Conservation (phyloP, 1,140 invertebrate genomes). For the Leguminivora glycinivorella region DNA sequence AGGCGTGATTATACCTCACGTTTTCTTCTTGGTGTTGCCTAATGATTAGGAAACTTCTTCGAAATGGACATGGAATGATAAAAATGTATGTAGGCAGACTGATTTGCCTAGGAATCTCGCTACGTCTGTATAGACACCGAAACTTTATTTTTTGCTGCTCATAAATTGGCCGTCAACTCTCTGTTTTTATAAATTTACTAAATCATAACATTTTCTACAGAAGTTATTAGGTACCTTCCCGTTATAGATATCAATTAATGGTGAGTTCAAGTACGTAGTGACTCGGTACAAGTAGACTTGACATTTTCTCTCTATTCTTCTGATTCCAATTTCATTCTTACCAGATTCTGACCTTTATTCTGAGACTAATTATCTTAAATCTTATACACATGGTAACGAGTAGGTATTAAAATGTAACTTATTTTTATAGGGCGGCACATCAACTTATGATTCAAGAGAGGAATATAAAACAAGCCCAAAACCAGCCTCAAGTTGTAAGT, state of each 20-base stretch:
- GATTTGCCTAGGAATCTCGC: too few species aligned
- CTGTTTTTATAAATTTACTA: too few species aligned
- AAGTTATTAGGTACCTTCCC: neutral
- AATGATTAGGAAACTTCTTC: too few species aligned
- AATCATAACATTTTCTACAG: conserved; percentile 1
- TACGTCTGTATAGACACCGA: too few species aligned
- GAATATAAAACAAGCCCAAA: conserved; percentile 73
- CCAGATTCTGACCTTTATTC: neutral
- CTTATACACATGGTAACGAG: neutral
- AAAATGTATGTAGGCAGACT: too few species aligned
- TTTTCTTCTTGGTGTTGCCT: too few species aligned
- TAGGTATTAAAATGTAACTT: neutral
- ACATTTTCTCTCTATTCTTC: neutral
- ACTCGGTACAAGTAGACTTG: neutral
- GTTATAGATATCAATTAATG: neutral
- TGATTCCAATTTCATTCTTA: neutral
- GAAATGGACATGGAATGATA: too few species aligned
- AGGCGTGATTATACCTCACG: too few species aligned
- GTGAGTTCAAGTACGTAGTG: neutral
- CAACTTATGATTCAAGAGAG: conserved; percentile 74
- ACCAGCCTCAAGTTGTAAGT: conserved; percentile 72
- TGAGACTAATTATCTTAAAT: neutral
- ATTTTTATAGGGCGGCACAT: conserved; percentile 72
- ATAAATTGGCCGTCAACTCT: too few species aligned
- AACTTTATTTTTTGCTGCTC: too few species aligned